phyloP scores from a whole-genome alignment of 2,888 invertebrate species.

The Ochlodes sylvanus region DNA sequence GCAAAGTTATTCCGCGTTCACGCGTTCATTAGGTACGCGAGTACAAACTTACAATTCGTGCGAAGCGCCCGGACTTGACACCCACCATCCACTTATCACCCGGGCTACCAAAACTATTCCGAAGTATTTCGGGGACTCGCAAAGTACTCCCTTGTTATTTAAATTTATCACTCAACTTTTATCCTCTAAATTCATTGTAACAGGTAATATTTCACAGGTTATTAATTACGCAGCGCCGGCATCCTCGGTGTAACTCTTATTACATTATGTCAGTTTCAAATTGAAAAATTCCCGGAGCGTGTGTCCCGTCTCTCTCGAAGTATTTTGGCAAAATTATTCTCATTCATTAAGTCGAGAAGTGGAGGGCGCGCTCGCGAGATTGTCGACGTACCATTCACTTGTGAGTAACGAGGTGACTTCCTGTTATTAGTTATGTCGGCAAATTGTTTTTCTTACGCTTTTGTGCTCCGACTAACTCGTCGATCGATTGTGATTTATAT shows the following conservation, averaged over 20 bases:
- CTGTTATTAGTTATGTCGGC: constrained; percentile 80
- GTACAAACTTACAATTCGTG: constrained; percentile 75
- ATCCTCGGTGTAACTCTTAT: constrained; percentile 84
- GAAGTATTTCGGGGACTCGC: constrained; percentile 75
- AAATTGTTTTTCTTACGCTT: constrained; percentile 79
- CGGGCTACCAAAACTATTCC: constrained; percentile 69
- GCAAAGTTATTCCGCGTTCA: constrained; percentile 82
- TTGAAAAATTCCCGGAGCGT: constrained; percentile 85
- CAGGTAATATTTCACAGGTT: constrained; percentile 84
- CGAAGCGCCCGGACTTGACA: constrained; percentile 66
- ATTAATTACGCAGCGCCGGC: constrained; percentile 82
- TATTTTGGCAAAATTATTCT: constrained; percentile 84
- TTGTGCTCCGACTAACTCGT: constrained; percentile 53
- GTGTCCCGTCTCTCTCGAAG: constrained; percentile 83
- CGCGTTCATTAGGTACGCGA: constrained; percentile 80
- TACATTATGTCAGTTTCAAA: constrained; percentile 84
- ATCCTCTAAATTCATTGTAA: constrained; percentile 83
- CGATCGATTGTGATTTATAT: constrained; percentile 38
- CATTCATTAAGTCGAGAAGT: constrained; percentile 83
- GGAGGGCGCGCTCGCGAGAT: constrained; percentile 77
- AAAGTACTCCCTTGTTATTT: constrained; percentile 74
- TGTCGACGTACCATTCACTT: constrained; percentile 81
- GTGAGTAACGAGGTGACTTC: constrained; percentile 83
- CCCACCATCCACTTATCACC: constrained; percentile 72
- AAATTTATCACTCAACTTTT: constrained; percentile 85